Base-by-base conservation (phyloP, 1,140 invertebrate genomes). In the Tyrophagus putrescentiae region DNA sequence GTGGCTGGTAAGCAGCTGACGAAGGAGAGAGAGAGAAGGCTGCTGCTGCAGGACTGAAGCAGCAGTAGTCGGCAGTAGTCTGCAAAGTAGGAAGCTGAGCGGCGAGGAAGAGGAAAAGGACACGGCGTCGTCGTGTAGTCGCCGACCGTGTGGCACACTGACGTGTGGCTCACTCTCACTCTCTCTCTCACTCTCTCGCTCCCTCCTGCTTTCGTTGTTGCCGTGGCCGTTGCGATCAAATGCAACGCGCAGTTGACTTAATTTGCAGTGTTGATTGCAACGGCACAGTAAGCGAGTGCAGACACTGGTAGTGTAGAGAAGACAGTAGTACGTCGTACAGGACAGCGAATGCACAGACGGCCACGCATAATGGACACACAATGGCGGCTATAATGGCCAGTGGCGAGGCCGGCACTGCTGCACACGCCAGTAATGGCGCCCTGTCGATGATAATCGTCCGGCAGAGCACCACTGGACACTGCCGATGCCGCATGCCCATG, bases 141-240 rank as follows among this genome's bases (percentile, higher is more conserved):
- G 31, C 25, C 18, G 29, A 18, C 44, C 23, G 60, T 31, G 27
- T 64, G 28, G 41, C 41, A 28, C 62, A 36, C 33, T 39, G 21
- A 23, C 57, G 32, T 21, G 16, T 39, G 18, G 29, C 57, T 36
- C 34, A 58, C 48, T 62, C 57, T 62, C 57, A 62, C 58, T 53
- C 58, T 65, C 62, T 66, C 50, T 48, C 28, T 31, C 59, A 42
- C 60, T 65, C 52, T 45, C 60, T 65, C 54, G 39, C 60, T 52
- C 65, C 57, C 56, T 53, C 7, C 41, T 4, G 50, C 59, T 58
- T 50, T 58, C 36, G 28, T 32, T 57, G 27, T 28, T 32, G n/a
- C n/a, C n/a, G n/a, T n/a, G n/a, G n/a, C n/a, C n/a, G n/a, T n/a
- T n/a, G n/a, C n/a, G n/a, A n/a, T n/a, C n/a, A n/a, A n/a, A n/a